Evolutionary conservation across 2,888 invertebrate species (phyloP), one percentile per base, ranked within the genome.

Genomic region (Odontocerum albicorne): DNA sequence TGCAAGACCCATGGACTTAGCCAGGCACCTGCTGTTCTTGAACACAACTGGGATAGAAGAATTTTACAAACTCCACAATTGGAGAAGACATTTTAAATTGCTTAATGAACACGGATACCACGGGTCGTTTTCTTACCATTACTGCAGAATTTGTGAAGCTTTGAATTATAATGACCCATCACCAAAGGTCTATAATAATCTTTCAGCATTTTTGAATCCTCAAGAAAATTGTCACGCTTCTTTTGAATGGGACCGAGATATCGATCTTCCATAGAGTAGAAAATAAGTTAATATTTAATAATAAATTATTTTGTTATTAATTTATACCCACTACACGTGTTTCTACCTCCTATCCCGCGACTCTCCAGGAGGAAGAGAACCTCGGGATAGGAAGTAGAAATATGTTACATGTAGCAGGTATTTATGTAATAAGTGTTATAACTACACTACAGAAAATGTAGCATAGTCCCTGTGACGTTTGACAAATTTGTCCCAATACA

Each of bases 71-170:
- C 84, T 74, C 62, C 85, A 84, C 59, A 63, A 68, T 43, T 88
- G 87, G 88, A 79, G 84, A 51, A 70, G 68, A 20, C 55, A 77
- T 55, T 87, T 80, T 64, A 64, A 72, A 51, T 71, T 84, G 1
- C 51, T 77, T 0, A 85, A 86, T 62, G 86, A 87, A 63, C 86
- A 87, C 64, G 86, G 86, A 0, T 87, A 84, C 65, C 86, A 86
- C 62, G 76, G 80, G 8, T 76, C 80, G 1, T 68, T 68, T 4
- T 83, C 84, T 0, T 72, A 68, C 44, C 85, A 86, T 64, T 80
- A 80, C 62, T 83, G 82, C 61, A 73, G 81, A 13, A 67, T 80
- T 4, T 83, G 83, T 62, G 78, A 83, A 63, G 81, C 81, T 17
- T 67, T 82, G 3, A 76, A 80, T 64, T 79, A 75, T 62, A 80